Evolutionary conservation across 1,140 invertebrate species (phyloP), one percentile per base, ranked within the genome.

Genomic region (Protaetia brevitarsis): DNA sequence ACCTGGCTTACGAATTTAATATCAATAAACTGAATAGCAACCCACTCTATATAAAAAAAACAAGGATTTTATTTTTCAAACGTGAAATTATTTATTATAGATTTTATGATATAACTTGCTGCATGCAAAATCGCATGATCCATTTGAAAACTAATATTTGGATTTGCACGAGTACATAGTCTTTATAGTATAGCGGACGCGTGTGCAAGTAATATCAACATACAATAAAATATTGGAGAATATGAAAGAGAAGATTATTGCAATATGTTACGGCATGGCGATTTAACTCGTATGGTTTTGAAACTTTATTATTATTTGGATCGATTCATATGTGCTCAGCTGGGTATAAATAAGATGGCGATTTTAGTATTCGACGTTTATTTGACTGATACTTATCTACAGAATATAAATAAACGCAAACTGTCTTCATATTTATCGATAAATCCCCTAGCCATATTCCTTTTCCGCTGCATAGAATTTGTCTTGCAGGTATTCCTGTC

Each of bases 291-390:
- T 37, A 16, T 37, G 34, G 16, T 37, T 37, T 37, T 37, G 34
- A 37, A 37, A 37, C 34, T 37, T 37, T 37, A 37, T 37, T 37
- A 37, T 37, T 37, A 37, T 37, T 13, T 37, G 34, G 34, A 37
- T 37, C 34, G 34, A 8, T 16, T 37, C n/a, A 37, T 16, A 37
- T 37, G 34, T 16, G 4, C 10, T 37, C 16, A 37, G 16, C n/a
- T n/a, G n/a, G n/a, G 5, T 37, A 37, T 37, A 37, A 37, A 37
- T 37, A 37, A 37, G 34, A 11, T 11, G 34, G 34, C n/a, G 34
- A 37, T 37, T 37, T 37, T 10, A 11, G 34, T 13, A 37, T 16
- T 37, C 34, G 34, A 37, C 34, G 10, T 37, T 37, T 37, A 37
- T 37, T 37, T 37, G 34, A 37, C 34, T 37, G 34, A 37, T 37